Evolutionary conservation across 2,888 invertebrate species (phyloP).

Genomic region (Tipula confusa): DNA sequence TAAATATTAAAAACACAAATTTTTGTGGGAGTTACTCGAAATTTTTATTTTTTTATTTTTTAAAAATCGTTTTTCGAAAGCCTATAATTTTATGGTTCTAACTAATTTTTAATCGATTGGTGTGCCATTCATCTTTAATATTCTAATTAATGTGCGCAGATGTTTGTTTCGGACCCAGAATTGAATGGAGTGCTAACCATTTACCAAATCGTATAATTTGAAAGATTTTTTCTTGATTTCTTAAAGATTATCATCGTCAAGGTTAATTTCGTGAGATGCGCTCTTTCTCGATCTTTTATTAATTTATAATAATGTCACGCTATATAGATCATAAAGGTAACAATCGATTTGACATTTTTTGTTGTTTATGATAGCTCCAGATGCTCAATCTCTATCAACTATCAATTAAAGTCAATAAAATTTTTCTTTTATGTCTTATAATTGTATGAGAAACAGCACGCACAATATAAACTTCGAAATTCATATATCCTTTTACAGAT

Average conservation of each 20-base stretch:
- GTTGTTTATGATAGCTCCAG: not conserved
- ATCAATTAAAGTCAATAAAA: slow-evolving; percentile 20
- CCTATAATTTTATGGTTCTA: slow-evolving; percentile 3
- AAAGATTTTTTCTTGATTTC: too few species aligned
- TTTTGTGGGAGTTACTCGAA: slow-evolving; percentile 6
- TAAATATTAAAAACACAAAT: not conserved
- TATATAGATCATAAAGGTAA: not conserved
- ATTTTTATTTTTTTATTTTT: too few species aligned
- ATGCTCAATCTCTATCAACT: not conserved
- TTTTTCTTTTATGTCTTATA: not conserved
- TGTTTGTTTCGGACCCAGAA: not conserved
- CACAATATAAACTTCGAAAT: not conserved
- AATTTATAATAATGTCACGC: slow-evolving; percentile 12
- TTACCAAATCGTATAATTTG: not conserved
- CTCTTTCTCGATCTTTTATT: not conserved
- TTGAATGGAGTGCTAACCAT: not conserved
- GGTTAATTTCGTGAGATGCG: not conserved
- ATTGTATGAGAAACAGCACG: not conserved
- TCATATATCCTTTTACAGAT: not conserved
- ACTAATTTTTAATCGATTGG: slow-evolving; percentile 16
- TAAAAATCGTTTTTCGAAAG: not conserved
- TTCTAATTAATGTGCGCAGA: not conserved
- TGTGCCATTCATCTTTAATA: slow-evolving; percentile 3
- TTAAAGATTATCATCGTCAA: slow-evolving; percentile 3
- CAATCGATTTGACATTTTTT: not conserved